A percentile compares a stretch with the other conserved stretches of the same genome.
Evolutionary conservation across 35 echinoderm and acorn worm genomes (phyloP).

Genomic region (Apostichopus japonicus): DNA sequence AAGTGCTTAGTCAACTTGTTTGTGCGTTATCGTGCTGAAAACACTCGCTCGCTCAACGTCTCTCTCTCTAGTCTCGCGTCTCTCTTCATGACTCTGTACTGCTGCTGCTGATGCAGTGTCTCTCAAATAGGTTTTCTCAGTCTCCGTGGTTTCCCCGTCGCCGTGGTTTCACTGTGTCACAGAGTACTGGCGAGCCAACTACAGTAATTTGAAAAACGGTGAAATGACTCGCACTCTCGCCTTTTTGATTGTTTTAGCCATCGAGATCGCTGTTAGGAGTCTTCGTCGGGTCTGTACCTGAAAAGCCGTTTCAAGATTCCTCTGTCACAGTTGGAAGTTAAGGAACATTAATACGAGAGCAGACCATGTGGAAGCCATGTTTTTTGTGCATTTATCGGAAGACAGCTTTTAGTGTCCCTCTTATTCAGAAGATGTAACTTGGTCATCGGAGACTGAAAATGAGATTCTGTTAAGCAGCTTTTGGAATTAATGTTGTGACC

Average conservation of each 20-base stretch:
- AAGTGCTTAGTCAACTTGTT: slow-evolving; percentile 32
- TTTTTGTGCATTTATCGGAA: no score
- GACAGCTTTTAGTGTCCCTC: no score
- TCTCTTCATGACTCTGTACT: background rate
- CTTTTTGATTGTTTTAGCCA: background rate
- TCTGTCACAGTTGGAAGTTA: background rate
- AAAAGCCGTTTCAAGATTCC: background rate
- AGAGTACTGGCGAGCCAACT: background rate
- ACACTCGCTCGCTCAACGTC: slow-evolving; percentile 15
- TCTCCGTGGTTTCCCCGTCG: background rate
- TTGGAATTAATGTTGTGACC: no score
- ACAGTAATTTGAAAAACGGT: slow-evolving; percentile 21
- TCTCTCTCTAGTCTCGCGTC: background rate
- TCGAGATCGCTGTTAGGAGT: background rate
- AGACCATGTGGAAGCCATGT: no score
- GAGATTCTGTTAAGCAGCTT: no score
- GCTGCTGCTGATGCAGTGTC: background rate
- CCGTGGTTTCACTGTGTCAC: slow-evolving; percentile 5
- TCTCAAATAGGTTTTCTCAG: background rate
- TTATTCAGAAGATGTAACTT: no score
- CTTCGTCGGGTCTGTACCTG: background rate
- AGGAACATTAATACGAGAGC: background rate
- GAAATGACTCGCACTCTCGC: slow-evolving; percentile 4
- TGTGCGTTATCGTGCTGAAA: slow-evolving; percentile 24
- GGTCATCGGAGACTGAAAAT: no score